Evolutionary conservation across 2,113 vertebrate genomes (phyloP).

Genomic region (Microcebus lehilahytsara): DNA sequence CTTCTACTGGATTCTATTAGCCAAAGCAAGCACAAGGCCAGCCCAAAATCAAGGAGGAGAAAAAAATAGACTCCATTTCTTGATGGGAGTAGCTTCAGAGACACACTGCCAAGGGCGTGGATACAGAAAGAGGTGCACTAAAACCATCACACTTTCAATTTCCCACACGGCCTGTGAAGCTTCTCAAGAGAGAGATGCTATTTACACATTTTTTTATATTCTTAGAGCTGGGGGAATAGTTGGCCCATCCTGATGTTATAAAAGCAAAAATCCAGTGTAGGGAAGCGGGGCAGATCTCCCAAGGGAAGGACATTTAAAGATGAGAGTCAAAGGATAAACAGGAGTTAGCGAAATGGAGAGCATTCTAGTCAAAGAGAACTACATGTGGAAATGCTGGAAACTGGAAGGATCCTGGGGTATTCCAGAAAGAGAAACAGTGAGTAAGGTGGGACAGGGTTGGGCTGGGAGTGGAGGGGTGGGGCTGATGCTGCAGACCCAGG

Average conservation of each 20-base stretch:
- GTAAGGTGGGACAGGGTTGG: background rate
- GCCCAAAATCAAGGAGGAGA: background rate
- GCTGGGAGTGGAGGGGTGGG: background rate
- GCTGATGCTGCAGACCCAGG: background rate
- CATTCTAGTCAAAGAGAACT: background rate
- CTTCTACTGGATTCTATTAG: background rate
- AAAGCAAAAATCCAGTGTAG: background rate
- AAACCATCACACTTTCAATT: background rate
- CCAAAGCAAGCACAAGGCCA: background rate
- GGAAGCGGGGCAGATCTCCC: background rate
- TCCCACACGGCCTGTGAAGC: background rate
- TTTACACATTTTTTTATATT: background rate
- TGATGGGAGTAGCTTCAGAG: background rate
- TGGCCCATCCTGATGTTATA: background rate
- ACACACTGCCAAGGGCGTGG: background rate
- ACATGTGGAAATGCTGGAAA: background rate
- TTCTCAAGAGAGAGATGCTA: background rate
- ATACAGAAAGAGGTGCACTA: background rate
- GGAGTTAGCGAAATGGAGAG: background rate
- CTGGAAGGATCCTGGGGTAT: background rate
- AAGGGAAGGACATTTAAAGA: background rate
- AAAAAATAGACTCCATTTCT: background rate
- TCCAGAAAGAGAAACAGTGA: background rate
- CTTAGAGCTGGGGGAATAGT: background rate
- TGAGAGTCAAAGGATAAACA: conserved; percentile 8